phyloP scores from a whole-genome alignment of 64 coral and sea anemone genomes.

The Acropora yongei region DNA sequence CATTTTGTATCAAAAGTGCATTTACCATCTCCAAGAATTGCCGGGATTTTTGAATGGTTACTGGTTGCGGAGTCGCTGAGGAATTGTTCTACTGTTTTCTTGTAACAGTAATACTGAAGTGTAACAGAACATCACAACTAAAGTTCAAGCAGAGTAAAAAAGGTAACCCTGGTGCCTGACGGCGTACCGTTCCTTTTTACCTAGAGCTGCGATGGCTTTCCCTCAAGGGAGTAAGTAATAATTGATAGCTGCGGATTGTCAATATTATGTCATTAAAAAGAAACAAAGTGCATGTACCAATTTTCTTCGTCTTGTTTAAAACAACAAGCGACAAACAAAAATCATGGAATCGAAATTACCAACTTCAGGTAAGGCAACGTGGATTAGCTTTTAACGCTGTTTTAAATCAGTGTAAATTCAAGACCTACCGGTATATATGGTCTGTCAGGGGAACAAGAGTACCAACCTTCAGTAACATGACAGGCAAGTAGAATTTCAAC shows the following conservation, averaged over 20 bases:
- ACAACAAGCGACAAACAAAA: not conserved
- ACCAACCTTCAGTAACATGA: too few relatives aligned
- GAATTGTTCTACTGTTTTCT: too few relatives aligned
- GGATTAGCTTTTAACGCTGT: not conserved
- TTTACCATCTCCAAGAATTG: too few relatives aligned
- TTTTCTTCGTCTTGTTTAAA: not conserved
- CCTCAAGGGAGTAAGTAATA: not conserved
- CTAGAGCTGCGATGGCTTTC: not conserved
- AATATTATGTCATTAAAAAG: conserved; percentile 2
- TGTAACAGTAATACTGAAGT: too few relatives aligned
- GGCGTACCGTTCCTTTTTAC: not conserved
- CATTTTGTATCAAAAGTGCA: too few relatives aligned
- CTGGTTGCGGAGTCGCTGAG: too few relatives aligned
- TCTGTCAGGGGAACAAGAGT: not conserved
- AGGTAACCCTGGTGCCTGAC: not conserved
- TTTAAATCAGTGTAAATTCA: not conserved
- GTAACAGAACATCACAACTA: too few relatives aligned
- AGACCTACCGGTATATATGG: not conserved
- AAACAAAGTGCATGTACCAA: not conserved
- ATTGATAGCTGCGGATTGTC: not conserved
- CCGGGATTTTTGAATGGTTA: too few relatives aligned
- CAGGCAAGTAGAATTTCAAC: too few relatives aligned
- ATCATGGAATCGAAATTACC: not conserved
- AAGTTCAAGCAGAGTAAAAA: too few relatives aligned
- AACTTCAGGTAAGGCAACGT: not conserved